Percentiles rank a stretch among this genome's conserved stretches.
These are phyloP conservation scores for Thamnophis elegans DNA, from an alignment of 2,797 vertebrate genomes.

Conservation along the genomic window DNA sequence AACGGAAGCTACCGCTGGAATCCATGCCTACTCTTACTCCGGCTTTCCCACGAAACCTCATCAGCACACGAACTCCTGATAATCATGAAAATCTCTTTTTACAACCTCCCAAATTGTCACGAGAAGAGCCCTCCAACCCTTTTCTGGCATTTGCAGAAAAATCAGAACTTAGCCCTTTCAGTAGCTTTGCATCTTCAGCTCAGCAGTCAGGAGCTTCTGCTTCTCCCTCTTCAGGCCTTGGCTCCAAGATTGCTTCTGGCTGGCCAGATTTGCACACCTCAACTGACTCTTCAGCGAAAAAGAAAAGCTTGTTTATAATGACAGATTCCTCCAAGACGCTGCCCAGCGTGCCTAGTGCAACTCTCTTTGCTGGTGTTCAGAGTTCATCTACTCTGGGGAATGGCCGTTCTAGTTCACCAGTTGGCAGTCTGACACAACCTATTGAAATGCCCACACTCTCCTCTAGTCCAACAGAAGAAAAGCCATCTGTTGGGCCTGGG, in stretches of 20 bases:
- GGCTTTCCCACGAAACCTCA: constrained; percentile 82
- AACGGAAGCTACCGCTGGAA: constrained; percentile 77
- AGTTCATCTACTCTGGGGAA: constrained; percentile 77
- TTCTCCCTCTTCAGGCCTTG: constrained; percentile 57
- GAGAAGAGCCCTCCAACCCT: constrained; percentile 89
- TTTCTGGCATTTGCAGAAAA: constrained; percentile 91
- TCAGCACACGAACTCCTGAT: constrained; percentile 80
- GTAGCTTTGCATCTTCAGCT: constrained; percentile 77
- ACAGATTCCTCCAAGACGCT: constrained; percentile 88
- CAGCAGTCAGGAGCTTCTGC: constrained; percentile 64
- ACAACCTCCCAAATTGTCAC: constrained; percentile 84
- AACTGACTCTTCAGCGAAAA: constrained; percentile 77
- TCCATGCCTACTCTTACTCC: constrained; percentile 83
- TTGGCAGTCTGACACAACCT: constrained; percentile 73
- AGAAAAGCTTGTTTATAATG: constrained; percentile 90
- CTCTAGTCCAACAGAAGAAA: constrained; percentile 81
- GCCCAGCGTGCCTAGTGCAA: constrained; percentile 77
- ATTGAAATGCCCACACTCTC: constrained; percentile 83
- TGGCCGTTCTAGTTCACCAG: constrained; percentile 74
- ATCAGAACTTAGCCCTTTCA: constrained; percentile 83
- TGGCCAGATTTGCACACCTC: constrained; percentile 75
- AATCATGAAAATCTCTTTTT: constrained; percentile 96
- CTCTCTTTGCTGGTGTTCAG: constrained; percentile 72
- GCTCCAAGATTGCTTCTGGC: constrained; percentile 69
- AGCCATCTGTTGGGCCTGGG: constrained; percentile 72